Evolutionary conservation across 2,888 invertebrate species (phyloP).

Genomic region (Beris morrisii): DNA sequence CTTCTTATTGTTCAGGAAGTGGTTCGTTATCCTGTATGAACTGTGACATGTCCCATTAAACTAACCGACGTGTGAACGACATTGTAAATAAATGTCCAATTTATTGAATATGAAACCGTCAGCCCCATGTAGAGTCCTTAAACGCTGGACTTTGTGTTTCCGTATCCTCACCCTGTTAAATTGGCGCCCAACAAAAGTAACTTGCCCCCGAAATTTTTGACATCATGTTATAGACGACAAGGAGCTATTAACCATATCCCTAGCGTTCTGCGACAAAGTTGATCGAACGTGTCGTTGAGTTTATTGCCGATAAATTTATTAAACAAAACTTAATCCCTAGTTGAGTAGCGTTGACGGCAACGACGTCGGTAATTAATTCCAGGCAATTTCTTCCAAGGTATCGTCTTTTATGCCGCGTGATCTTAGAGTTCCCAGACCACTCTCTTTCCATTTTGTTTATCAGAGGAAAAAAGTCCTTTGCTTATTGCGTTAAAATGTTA

Average conservation of each 20-base stretch:
- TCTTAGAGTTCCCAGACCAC: neutral
- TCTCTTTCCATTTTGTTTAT: neutral
- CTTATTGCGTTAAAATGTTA: conserved; percentile 29
- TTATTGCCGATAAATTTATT: conserved; percentile 35
- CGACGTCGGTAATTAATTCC: conserved; percentile 24
- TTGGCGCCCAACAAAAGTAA: neutral
- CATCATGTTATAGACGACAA: neutral
- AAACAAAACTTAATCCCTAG: conserved; percentile 32
- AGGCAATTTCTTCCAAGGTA: conserved; percentile 27
- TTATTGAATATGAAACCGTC: conserved; percentile 12
- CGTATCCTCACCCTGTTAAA: neutral
- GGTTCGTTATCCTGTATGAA: too few relatives aligned
- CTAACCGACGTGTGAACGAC: too few relatives aligned
- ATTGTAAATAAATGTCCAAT: conserved; percentile 10
- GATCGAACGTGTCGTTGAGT: conserved; percentile 35
- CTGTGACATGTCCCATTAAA: too few relatives aligned
- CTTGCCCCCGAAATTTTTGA: conserved; percentile 21
- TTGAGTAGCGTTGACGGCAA: conserved; percentile 14
- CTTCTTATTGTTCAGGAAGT: too few relatives aligned
- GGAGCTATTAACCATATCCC: neutral
- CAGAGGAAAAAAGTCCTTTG: conserved; percentile 10
- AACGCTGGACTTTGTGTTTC: neutral
- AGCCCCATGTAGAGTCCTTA: conserved; percentile 5
- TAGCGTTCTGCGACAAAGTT: conserved; percentile 25
- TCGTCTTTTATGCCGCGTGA: conserved; percentile 5